Conservation (phyloP, 2,888 invertebrate species). For the Yponomeuta sedellus region DNA sequence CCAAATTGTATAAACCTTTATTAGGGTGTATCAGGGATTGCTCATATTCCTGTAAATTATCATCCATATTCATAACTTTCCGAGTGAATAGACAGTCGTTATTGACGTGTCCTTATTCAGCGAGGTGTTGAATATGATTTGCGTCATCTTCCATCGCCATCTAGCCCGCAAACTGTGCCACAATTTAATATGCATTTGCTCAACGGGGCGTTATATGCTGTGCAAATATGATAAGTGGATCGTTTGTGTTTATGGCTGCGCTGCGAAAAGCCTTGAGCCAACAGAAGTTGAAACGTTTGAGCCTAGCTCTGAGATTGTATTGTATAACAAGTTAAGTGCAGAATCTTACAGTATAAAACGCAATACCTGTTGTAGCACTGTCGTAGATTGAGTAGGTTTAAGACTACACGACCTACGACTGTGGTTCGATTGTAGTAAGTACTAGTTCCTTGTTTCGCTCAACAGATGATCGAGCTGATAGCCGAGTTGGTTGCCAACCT, state of each 20-base stretch:
- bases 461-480: too few species aligned
- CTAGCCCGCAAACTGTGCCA: neutral
- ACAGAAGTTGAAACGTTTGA: neutral
- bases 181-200: constrained; percentile 5
- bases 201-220: neutral
- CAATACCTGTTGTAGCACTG: too few species aligned
- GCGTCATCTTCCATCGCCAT: neutral
- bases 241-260: constrained; percentile 1
- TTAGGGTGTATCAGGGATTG: too few species aligned
- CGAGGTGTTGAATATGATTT: neutral
- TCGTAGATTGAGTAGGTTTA: too few species aligned
- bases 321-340: too few species aligned
- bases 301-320: neutral
- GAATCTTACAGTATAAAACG: too few species aligned
- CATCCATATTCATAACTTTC: too few species aligned
- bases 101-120: neutral
- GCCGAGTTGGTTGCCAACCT: too few species aligned
- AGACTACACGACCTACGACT: too few species aligned
- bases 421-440: too few species aligned
- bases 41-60: neutral
- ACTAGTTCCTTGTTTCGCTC: too few species aligned
- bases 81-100: neutral
- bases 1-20: too few species aligned
- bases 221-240: constrained; percentile 5
- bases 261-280: neutral